Evolutionary conservation across 2,888 invertebrate genomes (phyloP).

Genomic region (Odontocerum albicorne): DNA sequence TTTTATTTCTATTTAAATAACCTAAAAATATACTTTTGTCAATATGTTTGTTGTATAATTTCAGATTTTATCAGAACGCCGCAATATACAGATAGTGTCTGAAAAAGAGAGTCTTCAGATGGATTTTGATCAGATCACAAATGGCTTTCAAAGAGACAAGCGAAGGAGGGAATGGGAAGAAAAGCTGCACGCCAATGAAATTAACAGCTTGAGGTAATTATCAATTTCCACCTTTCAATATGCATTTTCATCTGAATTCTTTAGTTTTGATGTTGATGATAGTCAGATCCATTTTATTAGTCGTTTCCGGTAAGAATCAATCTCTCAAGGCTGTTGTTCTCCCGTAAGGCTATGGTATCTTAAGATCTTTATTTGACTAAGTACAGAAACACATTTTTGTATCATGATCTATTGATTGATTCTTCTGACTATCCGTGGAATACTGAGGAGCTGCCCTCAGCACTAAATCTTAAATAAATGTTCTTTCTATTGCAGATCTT

Average conservation of each 20-base stretch:
- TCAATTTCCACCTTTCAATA: background rate
- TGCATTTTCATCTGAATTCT: background rate
- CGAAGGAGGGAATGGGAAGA: conserved; percentile 63
- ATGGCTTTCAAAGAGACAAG: conserved; percentile 57
- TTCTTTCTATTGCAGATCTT: too few relatives aligned
- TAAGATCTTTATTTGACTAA: too few relatives aligned
- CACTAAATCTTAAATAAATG: too few relatives aligned
- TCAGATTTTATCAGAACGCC: conserved; percentile 59
- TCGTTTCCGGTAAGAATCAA: too few relatives aligned
- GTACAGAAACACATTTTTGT: too few relatives aligned
- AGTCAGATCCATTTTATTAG: too few relatives aligned
- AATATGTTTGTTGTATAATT: conserved; percentile 13
- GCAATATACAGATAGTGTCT: conserved; percentile 58
- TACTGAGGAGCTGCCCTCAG: too few relatives aligned
- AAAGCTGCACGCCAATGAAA: conserved; percentile 47
- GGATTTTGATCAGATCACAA: conserved; percentile 60
- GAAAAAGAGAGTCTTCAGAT: conserved; percentile 61
- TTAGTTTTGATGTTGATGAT: background rate
- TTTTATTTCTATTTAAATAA: too few relatives aligned
- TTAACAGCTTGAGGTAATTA: conserved; percentile 49
- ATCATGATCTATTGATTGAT: too few relatives aligned
- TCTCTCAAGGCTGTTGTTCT: too few relatives aligned
- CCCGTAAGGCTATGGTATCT: too few relatives aligned
- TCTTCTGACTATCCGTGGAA: too few relatives aligned
- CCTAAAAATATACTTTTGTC: background rate